phyloP scores from a whole-genome alignment of 2,797 vertebrate genomes.

The Paramormyrops hopkinsi region DNA sequence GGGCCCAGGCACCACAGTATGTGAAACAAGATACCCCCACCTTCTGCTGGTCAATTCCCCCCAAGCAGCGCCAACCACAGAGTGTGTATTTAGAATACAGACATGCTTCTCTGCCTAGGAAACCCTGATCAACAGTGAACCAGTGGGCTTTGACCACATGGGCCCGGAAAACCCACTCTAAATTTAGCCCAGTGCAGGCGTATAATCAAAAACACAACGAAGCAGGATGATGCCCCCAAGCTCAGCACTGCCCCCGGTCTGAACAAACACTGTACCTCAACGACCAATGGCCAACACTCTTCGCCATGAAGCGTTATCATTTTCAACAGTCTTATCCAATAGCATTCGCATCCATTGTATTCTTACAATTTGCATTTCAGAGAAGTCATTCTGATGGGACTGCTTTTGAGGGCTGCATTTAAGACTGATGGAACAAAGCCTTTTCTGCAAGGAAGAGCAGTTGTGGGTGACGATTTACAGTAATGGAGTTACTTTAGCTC shows the following conservation, averaged over 20 bases:
- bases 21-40: neutral
- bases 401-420: neutral
- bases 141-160: neutral
- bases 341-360: neutral
- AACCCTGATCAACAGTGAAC: conserved; percentile 12
- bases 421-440: neutral
- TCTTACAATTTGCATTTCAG: neutral
- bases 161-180: neutral
- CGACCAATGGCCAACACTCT: neutral
- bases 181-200: neutral
- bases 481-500: neutral
- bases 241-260: neutral
- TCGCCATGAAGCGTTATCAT: neutral
- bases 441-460: neutral
- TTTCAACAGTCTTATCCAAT: neutral
- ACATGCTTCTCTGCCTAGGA: conserved; percentile 8
- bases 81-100: conserved; percentile 17
- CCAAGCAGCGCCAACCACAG: neutral
- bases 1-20: neutral
- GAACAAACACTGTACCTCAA: neutral
- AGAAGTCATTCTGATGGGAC: neutral
- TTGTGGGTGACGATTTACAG: neutral
- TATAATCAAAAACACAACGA: neutral
- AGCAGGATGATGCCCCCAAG: neutral
- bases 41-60: neutral